A percentile compares a stretch with the other conserved stretches of the same genome.
phyloP scores from a whole-genome alignment of 2,113 vertebrate genomes.

The Meriones unguiculatus region DNA sequence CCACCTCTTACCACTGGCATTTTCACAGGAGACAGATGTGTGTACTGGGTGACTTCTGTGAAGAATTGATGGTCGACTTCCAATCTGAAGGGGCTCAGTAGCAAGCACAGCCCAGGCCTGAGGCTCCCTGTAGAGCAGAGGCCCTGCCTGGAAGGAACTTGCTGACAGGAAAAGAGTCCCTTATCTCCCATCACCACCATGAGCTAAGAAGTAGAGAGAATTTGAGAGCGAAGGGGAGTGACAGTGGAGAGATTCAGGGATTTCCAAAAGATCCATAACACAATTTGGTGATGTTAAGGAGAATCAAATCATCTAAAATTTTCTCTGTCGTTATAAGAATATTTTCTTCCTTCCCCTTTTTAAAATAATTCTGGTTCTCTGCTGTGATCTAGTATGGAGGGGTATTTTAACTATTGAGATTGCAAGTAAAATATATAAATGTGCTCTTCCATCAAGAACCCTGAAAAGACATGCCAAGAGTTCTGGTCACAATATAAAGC shows the following conservation, averaged over 20 bases:
- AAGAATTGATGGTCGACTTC: not conserved
- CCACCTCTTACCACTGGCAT: not conserved
- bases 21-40: not conserved
- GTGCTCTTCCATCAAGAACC: not conserved
- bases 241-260: rapidly evolving
- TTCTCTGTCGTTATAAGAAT: not conserved
- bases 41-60: not conserved
- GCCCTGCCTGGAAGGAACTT: not conserved
- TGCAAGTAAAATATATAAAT: not conserved
- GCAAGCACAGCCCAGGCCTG: not conserved
- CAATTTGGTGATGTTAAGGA: not conserved
- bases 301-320: not conserved
- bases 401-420: not conserved
- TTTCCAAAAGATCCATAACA: not conserved
- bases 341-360: not conserved
- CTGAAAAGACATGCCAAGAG: not conserved
- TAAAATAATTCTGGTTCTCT: slow-evolving; percentile 23
- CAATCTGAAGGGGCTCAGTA: not conserved
- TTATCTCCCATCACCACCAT: too few species aligned
- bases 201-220: rapidly evolving
- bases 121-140: not conserved
- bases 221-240: not conserved
- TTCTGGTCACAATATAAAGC: slow-evolving; percentile 17
- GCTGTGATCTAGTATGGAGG: not conserved
- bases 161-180: not conserved